phyloP scores from a whole-genome alignment of 2,888 invertebrate genomes.

The Nymphalis urticae region DNA sequence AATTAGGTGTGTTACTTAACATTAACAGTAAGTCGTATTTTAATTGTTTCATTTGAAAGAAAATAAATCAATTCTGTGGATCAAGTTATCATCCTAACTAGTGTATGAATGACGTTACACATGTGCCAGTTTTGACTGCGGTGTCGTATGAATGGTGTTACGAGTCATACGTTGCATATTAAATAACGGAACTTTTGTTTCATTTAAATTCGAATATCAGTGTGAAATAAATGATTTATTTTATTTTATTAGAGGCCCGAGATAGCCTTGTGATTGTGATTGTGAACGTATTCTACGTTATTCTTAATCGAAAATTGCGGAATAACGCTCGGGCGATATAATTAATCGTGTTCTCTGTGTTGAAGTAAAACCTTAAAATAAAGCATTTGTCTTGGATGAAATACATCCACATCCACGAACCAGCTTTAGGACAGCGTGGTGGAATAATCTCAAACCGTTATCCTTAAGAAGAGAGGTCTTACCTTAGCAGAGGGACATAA shows the following conservation, averaged over 20 bases:
- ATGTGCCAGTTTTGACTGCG: slow-evolving; percentile 10
- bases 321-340: too few relatives aligned
- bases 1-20: slow-evolving; percentile 55
- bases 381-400: too few relatives aligned
- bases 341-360: too few relatives aligned
- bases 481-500: too few relatives aligned
- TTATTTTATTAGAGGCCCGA: neutral
- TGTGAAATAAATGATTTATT: neutral
- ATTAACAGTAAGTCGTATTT: slow-evolving; percentile 39
- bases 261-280: too few relatives aligned
- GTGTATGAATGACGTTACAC: slow-evolving; percentile 26
- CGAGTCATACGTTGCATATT: slow-evolving; percentile 10
- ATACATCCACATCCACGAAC: too few relatives aligned
- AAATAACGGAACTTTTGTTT: slow-evolving; percentile 6
- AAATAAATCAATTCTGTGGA: slow-evolving; percentile 20
- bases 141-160: slow-evolving; percentile 14
- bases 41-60: slow-evolving; percentile 38
- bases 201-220: neutral
- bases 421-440: too few relatives aligned
- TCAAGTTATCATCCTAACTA: slow-evolving; percentile 14
- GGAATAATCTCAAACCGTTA: too few relatives aligned
- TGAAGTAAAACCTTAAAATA: too few relatives aligned
- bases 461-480: too few relatives aligned
- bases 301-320: too few relatives aligned
- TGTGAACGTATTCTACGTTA: too few relatives aligned